These are phyloP conservation scores for Arion vulgaris DNA, from an alignment of 1,140 invertebrate genomes.

Conservation along the genomic window DNA sequence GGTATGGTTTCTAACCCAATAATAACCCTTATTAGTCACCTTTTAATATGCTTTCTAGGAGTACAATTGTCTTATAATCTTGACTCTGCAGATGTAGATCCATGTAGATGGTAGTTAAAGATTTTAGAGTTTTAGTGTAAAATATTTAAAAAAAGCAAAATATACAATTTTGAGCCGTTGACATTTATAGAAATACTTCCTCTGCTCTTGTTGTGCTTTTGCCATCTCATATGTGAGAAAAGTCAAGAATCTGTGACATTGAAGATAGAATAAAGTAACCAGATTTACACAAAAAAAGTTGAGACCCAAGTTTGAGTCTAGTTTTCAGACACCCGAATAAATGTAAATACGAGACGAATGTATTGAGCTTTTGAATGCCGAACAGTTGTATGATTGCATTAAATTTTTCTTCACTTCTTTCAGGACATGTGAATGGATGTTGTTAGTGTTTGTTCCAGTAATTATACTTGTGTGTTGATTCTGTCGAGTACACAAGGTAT, in stretches of 20 bases:
- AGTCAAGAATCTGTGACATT: background rate
- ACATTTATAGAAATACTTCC: background rate
- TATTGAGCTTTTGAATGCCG: background rate
- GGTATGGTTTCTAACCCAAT: too few species aligned
- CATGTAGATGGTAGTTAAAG: background rate
- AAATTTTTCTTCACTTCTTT: background rate
- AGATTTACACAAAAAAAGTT: too few species aligned
- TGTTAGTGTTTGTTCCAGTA: background rate
- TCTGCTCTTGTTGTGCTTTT: conserved; percentile 33
- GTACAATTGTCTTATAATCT: too few species aligned
- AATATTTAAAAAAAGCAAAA: too few species aligned
- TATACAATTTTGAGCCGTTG: background rate
- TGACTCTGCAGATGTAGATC: background rate
- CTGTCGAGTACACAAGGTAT: background rate
- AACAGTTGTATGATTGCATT: background rate
- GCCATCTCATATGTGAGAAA: conserved; percentile 21
- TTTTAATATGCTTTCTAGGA: too few species aligned
- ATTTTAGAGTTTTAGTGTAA: too few species aligned
- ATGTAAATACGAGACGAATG: too few species aligned
- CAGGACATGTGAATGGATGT: background rate
- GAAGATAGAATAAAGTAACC: background rate
- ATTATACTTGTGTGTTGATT: background rate
- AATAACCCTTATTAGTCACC: too few species aligned
- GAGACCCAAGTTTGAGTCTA: too few species aligned
- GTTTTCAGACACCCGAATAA: too few species aligned